Conservation (phyloP, 2,113 vertebrate species). For the Oreochromis aureus region DNA sequence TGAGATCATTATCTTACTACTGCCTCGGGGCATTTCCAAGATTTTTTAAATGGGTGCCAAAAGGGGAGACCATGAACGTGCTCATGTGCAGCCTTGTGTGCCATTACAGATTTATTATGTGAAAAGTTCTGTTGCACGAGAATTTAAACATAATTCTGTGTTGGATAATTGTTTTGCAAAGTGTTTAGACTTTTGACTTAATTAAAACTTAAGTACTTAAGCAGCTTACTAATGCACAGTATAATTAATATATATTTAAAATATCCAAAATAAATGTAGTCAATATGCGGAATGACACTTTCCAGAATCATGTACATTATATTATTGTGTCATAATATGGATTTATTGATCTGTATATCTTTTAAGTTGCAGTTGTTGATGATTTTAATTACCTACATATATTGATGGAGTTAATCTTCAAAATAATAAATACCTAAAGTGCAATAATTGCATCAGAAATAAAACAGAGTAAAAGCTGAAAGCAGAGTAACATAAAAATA, state of each 20-base stretch:
- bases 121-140: not conserved
- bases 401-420: not conserved
- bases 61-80: not conserved
- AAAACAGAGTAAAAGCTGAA: not conserved
- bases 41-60: not conserved
- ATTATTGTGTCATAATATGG: not conserved
- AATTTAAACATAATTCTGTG: not conserved
- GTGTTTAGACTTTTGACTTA: not conserved
- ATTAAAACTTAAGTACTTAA: not conserved
- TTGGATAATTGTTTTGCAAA: not conserved
- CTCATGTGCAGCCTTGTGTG: not conserved
- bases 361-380: not conserved
- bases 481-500: not conserved
- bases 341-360: not conserved
- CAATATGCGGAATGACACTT: not conserved
- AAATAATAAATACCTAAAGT: not conserved
- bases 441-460: not conserved
- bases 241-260: not conserved
- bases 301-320: not conserved
- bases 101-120: not conserved
- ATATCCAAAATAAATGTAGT: not conserved
- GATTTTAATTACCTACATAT: not conserved
- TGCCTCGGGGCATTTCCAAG: not conserved
- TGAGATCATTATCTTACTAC: not conserved
- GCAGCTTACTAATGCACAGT: not conserved